Base-by-base conservation (phyloP, 2,797 vertebrate genomes). In the Chelonia mydas region DNA sequence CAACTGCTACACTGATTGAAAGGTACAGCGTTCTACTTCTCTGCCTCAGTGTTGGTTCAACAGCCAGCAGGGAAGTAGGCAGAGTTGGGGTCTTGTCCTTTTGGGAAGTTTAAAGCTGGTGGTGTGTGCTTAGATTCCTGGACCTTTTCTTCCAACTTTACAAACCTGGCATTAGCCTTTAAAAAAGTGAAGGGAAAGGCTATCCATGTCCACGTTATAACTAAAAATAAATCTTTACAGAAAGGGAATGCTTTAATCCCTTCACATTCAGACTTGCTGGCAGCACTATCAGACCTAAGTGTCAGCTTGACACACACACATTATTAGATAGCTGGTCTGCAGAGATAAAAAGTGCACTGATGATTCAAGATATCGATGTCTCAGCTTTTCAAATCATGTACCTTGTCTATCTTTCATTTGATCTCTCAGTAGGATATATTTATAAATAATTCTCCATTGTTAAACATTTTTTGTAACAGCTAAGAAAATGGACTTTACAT, bases 11-110 rank as follows among this genome's bases (percentile, higher is more conserved):
- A 3, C 54, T 59, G 81, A 55, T 11, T 55, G 80, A 90, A 92
- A 93, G 3, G 7, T 33, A 76, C 6, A 72, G 7, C 6, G 81
- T 0, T 0, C 0, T 49, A 31, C 23, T 92, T 94, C 17, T 41
- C 53, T 83, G 74, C 85, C 54, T 11, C 7, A 23, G 11, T 65
- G n/a, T 37, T n/a, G 2, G 37, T 49, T 82, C 33, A 86, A 7
- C n/a, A 76, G 45, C 4, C 7, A 4, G 3, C 33, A 15, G 1
- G 49, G 41, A 68, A 87, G 61, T 82, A 1, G 13, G 12, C 28
- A 94, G 83, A 89, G 10, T 2, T 84, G 7, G 28, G 47, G 59
- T 83, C 37, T 1, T 41, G 59, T 31, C 17, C 51, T 50, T 3
- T 81, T 79, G 86, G 7, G 19, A 55, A 19, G 7, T 89, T 16